Evolutionary conservation across 53 echinoderm and acorn worm species (phyloP), one percentile per base, ranked within the genome.

Genomic region (Holothuria leucospilota): DNA sequence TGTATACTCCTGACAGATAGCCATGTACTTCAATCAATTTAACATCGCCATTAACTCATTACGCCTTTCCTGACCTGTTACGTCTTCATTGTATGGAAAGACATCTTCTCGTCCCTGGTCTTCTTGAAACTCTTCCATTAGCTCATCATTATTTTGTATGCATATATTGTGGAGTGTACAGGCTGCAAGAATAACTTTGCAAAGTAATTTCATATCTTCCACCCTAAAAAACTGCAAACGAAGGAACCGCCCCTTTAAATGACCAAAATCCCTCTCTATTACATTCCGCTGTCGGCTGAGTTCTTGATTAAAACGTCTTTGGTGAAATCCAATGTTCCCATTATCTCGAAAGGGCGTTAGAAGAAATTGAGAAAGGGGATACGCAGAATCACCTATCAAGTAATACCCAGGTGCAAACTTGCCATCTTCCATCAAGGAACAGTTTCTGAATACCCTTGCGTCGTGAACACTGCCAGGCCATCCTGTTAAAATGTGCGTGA

Each of bases 391-490:
- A 34, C 71, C 29, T 29, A 71, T 20, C 38, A 71, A 71, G 13
- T 29, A 34, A 15, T 71, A 71, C 21, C 71, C 38, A 29, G 29
- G 71, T 29, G 71, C 16, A 34, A 71, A 71, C 38, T 71, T 71
- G 38, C 20, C 20, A 13, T 71, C 29, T 20, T 40, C 38, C 71
- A 71, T 39, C 20, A 71, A 29, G 40, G 40, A 71, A 34, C 71
- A 39, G 38, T 71, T 71, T 34, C 71, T 71, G 71, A 71, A 71
- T 8, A 71, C 71, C 40, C 71, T 28, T 29, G 71, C 30, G 41
- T 71, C 71, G 18, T 71, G 71, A 12, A 71, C 71, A 71, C 71
- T 71, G 20, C 71, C 71, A 18, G 71, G 71, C 71, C 38, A 71
- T 39, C 71, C 71, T 39, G 71, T 30, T 41, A 40, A 38, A 38